Evolutionary conservation across 2,888 invertebrate genomes (phyloP), one percentile per base, ranked within the genome.

Genomic region (Drosophila fulvimacula): DNA sequence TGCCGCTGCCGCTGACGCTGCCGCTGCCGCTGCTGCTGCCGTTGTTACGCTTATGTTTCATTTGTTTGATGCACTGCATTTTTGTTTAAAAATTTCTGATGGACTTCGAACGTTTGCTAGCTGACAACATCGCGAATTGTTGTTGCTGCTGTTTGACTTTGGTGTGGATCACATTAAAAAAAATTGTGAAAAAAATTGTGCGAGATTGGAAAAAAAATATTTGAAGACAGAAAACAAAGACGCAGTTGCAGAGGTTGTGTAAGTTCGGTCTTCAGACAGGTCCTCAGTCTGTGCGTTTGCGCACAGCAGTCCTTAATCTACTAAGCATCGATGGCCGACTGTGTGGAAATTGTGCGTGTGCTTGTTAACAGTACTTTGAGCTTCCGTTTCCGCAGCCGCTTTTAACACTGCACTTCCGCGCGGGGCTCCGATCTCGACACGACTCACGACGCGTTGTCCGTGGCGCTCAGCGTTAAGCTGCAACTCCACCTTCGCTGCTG

Each of bases 351-450:
- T 58, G 46, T 46, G 53, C 62, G 58, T 58, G 48, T 30, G 48
- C 48, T 36, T 27, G 34, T 57, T 69, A 76, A 79, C 70, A 36
- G 69, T 69, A 69, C 46, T 46, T 58, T n/a, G 38, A 82, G 70
- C 77, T 85, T 85, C 79, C 81, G 88, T 73, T 90, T 90, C 85
- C 90, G 86, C 69, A 74, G 48, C 79, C 82, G 86, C 70, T 76
- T 61, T 60, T 58, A 58, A 74, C 83, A 79, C 79, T 88, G 78
- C 86, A 90, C 90, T 91, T 90, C 90, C 89, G 86, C 82, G 76
- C 81, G 76, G 63, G 76, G 76, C 76, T 81, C 73, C 82, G 87
- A 88, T 84, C 84, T 76, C 86, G 81, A 90, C 79, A 84, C 90
- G 79, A 83, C 83, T 88, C 82, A 67, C 74, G 73, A 62, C 38